phyloP scores from a whole-genome alignment of 2,888 invertebrate genomes.

The Caenorhabditis sp. region DNA sequence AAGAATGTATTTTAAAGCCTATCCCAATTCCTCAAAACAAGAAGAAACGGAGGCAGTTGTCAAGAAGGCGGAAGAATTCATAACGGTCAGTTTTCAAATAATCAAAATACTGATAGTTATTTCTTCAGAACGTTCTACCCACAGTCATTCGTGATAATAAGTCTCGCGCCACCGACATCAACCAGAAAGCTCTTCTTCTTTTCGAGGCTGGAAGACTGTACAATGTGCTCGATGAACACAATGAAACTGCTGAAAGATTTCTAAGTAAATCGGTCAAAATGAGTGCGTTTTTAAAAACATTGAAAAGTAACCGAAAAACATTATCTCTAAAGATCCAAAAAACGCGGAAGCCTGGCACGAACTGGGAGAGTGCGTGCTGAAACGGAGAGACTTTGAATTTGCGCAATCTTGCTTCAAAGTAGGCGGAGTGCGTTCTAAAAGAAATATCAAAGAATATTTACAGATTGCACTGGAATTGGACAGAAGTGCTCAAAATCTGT shows the following conservation, averaged over 20 bases:
- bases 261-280: slow-evolving; percentile 23
- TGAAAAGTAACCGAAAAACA: not conserved
- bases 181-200: slow-evolving; percentile 24
- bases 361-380: slow-evolving; percentile 37
- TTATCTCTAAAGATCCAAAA: slow-evolving; percentile 26
- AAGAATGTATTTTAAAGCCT: slow-evolving; percentile 18
- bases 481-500: slow-evolving; percentile 16
- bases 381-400: slow-evolving; percentile 24
- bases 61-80: slow-evolving; percentile 12
- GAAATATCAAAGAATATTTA: not conserved
- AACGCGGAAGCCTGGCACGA: slow-evolving; percentile 43
- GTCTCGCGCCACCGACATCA: slow-evolving; percentile 15
- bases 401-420: slow-evolving; percentile 29
- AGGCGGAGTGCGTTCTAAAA: not conserved
- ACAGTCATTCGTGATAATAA: not conserved
- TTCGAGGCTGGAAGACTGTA: slow-evolving; percentile 22
- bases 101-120: not conserved
- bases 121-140: slow-evolving; percentile 15
- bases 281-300: not conserved
- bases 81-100: not conserved
- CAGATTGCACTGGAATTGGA: slow-evolving; percentile 28
- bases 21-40: slow-evolving; percentile 27
- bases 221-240: slow-evolving; percentile 24
- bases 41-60: slow-evolving; percentile 20
- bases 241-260: slow-evolving; percentile 31